Conservation (phyloP, 2,888 invertebrate species). For the Andrena hattorfiana region DNA sequence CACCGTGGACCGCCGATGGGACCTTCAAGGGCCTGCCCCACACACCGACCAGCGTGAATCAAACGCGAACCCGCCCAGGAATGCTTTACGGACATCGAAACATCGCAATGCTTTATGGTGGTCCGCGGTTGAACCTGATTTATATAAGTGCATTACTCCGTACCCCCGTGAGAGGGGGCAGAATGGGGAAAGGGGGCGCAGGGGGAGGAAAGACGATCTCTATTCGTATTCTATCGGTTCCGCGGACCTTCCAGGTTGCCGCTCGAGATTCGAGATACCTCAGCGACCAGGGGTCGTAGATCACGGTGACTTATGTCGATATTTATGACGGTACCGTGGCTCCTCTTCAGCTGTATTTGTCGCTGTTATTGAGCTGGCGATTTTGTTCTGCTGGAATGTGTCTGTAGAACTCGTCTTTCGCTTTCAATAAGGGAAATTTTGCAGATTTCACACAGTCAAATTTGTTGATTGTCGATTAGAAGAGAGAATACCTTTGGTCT, state of each 20-base stretch:
- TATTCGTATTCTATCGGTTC: conserved; percentile 68
- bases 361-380: neutral
- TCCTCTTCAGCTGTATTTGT: conserved; percentile 21
- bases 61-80: conserved; percentile 84
- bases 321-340: conserved; percentile 35
- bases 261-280: conserved; percentile 57
- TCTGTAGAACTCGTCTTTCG: neutral
- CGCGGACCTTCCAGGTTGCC: conserved; percentile 55
- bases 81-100: conserved; percentile 85
- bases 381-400: neutral
- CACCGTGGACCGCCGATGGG: conserved; percentile 54
- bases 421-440: neutral
- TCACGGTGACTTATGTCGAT: conserved; percentile 47
- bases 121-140: conserved; percentile 85
- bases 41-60: conserved; percentile 83
- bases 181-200: conserved; percentile 47
- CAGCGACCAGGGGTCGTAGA: conserved; percentile 33
- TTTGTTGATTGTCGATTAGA: neutral
- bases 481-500: no score
- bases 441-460: neutral
- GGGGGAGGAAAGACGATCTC: conserved; percentile 41
- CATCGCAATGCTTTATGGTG: conserved; percentile 85
- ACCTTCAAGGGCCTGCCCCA: conserved; percentile 76
- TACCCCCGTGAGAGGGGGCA: conserved; percentile 73
- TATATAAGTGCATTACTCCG: conserved; percentile 85